Evolutionary conservation across 1,140 invertebrate genomes (phyloP).

Genomic region (Drosophila kohkoa): DNA sequence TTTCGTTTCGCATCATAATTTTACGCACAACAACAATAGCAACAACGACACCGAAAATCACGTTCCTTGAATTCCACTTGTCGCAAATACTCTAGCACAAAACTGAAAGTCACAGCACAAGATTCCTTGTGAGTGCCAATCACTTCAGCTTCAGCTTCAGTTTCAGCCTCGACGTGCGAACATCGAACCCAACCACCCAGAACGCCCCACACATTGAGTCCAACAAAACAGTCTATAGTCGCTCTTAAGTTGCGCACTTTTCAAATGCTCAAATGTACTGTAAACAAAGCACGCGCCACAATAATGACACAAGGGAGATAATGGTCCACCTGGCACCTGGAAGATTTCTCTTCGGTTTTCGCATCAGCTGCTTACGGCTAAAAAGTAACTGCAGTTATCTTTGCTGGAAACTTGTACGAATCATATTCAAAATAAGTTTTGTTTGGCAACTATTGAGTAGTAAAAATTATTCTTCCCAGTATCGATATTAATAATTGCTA

Average conservation of each 20-base stretch:
- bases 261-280: slow-evolving; percentile 66
- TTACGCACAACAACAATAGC: slow-evolving; percentile 51
- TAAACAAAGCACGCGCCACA: slow-evolving; percentile 65
- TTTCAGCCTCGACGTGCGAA: slow-evolving; percentile 6
- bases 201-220: slow-evolving; percentile 52
- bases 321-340: slow-evolving; percentile 14
- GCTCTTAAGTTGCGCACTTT: slow-evolving; percentile 34
- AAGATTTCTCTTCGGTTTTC: neutral
- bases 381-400: neutral
- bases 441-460: no score
- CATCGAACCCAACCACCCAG: slow-evolving; percentile 53
- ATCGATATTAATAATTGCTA: no score
- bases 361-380: neutral
- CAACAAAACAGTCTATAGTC: slow-evolving; percentile 10
- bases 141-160: neutral
- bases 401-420: no score
- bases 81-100: slow-evolving; percentile 3
- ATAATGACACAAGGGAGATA: slow-evolving; percentile 21
- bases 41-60: slow-evolving; percentile 73
- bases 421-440: no score
- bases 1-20: slow-evolving; percentile 83
- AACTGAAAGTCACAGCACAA: slow-evolving; percentile 35
- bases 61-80: slow-evolving; percentile 55
- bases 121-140: slow-evolving; percentile 46
- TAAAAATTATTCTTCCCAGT: no score